Base-by-base conservation (phyloP, 2,888 invertebrate species). In the Cheilosia grossa region DNA sequence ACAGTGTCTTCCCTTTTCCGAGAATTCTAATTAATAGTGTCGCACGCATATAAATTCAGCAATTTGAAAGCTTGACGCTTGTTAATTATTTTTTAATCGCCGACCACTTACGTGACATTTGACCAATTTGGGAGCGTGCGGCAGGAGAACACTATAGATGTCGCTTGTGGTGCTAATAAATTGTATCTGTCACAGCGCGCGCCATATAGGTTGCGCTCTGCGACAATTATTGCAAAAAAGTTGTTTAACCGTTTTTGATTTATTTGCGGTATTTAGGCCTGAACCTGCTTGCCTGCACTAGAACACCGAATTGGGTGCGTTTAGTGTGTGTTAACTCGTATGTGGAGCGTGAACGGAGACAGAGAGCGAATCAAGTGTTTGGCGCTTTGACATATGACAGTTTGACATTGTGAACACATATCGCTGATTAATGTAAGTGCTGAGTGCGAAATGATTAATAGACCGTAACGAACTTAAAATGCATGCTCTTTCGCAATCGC, bases 141-240 rank as follows among this genome's bases (percentile, higher is more conserved):
- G 42, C 69, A 17, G 70, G 47, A 66, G 30, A 79, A 69, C 79
- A 37, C 73, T 85, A n/a, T n/a, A 66, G 69, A 80, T 74, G 80
- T 80, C 74, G 83, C 74, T 74, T n/a, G 74, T 72, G 49, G 80
- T 85, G 83, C 70, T 80, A 85, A 85, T 85, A 85, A 85, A 85
- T 85, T 75, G 64, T 70, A 66, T 66, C 83, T 85, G 83, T 85
- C 83, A 70, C 40, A 70, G 21, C 59, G 58, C 49, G 56, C 37
- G 30, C 75, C 61, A 75, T 64, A 83, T 69, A 24, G 47, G 44
- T 24, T 51, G 51, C 21, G n/a, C 13, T 40, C 9, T 59, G 82
- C 67, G 58, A 72, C 66, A 78, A 78, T 78, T 72, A 82, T 78
- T 79, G 79, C 53, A 44, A 54, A 58, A 69, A 66, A 67, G 61